Evolutionary conservation across 2,797 vertebrate genomes (phyloP), one percentile per base, ranked within the genome.

Genomic region (Neosalanx taihuensis): DNA sequence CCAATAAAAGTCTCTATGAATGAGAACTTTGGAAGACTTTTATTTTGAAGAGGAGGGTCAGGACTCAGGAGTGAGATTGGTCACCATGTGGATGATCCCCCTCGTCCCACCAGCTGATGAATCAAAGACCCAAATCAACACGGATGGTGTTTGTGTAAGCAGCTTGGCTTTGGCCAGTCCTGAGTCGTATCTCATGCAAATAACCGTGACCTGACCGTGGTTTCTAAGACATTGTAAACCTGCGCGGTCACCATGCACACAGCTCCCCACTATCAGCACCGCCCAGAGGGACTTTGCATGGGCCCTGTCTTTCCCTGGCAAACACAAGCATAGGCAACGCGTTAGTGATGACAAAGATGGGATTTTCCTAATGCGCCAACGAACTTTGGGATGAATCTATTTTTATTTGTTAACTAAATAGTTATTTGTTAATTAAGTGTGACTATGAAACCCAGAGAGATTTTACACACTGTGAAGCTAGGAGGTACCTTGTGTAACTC

Each of bases 111-210:
- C 30, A 58, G 60, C 74, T 67, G 71, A 80, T 81, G 80, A 88
- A 87, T 80, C 81, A 81, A 83, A 84, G 85, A 88, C 75, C 79
- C 82, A 89, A 89, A 90, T 90, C 82, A 90, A 87, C 85, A 87
- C 88, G 89, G 89, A 91, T 84, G 79, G 86, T 92, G 91, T 92
- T 91, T 89, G 83, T 87, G 83, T 84, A 89, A 78, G 86, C 70
- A 10, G 71, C 46, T 20, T 68, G 86, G 80, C 77, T 81, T 60
- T 69, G 75, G 74, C 69, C 83, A 80, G 83, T 51, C n/a, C 79
- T 80, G 83, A 83, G 75, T 89, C 83, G 84, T 81, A 84, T 85
- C 57, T 33, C 70, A 93, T 93, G 91, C 91, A 93, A 92, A 93
- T 90, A 66, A 81, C 69, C 81, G 84, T 88, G 87, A 89, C 84